Evolutionary conservation across 2,113 vertebrate species (phyloP), one percentile per base, ranked within the genome.

Genomic region (Hydrolagus affinis): DNA sequence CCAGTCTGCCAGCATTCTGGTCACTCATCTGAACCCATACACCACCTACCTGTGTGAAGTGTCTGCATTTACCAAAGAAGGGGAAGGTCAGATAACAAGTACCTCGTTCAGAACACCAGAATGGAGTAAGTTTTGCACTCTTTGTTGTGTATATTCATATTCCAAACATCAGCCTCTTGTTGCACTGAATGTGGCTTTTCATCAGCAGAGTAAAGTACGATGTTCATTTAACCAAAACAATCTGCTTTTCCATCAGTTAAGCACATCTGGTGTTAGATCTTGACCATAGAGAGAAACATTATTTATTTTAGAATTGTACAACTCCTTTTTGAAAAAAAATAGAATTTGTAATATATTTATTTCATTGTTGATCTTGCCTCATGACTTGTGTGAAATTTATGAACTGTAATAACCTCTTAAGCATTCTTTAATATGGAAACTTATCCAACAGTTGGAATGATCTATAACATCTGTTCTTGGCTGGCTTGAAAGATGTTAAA

Each of bases 1-100:
- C 30, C 94, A 97, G 72, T 95, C 96, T 1, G 96, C 98, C 87
- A 97, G 94, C 44, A 95, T 96, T 76, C 91, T 94, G 71, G 90
- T 98, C 86, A 94, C 95, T 78, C 94, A 94, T 87, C 92, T 99
- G 85, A 95, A 92, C 76, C 94, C 98, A 30, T 97, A 97, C 60
- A 98, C 96, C 0, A 95, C 97, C 0, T 99, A 99, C 62, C 93
- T 99, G 11, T 98, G 98, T 87, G 97, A 99, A 90, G 98, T 98
- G 85, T 99, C 97, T n/a, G 97, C 96, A 74, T 95, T 97, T 87
- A 98, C 96, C 77, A 96, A 93, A 0, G 97, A 98, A 85, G 93
- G 92, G 64, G 95, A 97, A 87, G 98, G 98, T 57, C 98, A 98
- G 89, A 94, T 97, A 78, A 95, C 96, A 85, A 98, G 97, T 86